Conservation (phyloP, 2,888 invertebrate genomes). For the Odontothrips loti region DNA sequence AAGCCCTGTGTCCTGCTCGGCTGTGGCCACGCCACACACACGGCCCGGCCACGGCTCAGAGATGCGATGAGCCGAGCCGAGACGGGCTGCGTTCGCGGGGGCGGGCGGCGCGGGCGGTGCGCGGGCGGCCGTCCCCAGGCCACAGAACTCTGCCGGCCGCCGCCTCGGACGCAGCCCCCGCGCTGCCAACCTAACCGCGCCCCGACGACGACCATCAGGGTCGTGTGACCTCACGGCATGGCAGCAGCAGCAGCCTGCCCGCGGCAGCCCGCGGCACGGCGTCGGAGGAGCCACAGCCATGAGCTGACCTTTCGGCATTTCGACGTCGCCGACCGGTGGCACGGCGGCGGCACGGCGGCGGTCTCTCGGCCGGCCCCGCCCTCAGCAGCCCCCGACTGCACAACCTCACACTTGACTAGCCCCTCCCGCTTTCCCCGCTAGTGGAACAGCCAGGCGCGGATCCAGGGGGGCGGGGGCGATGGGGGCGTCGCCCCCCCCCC, state of each 20-base stretch:
- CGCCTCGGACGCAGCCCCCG: background rate
- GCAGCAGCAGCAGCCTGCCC: background rate
- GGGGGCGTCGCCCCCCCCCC: too few relatives aligned
- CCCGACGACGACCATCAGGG: background rate
- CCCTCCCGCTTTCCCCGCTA: too few relatives aligned
- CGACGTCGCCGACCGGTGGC: background rate
- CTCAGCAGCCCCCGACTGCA: background rate
- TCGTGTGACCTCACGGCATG: background rate
- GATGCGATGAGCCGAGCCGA: too few relatives aligned
- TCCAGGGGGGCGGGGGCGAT: too few relatives aligned
- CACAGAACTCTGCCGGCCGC: too few relatives aligned
- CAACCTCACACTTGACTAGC: too few relatives aligned
- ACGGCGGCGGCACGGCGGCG: background rate
- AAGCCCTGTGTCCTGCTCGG: background rate
- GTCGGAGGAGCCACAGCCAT: background rate
- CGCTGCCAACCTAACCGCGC: background rate
- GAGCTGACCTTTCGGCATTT: constrained; percentile 6
- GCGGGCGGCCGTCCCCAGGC: background rate
- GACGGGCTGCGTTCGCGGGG: background rate
- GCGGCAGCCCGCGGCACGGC: background rate
- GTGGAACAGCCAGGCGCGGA: too few relatives aligned
- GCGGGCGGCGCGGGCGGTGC: background rate
- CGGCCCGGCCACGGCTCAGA: background rate
- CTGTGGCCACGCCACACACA: background rate
- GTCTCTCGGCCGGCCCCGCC: background rate